Evolutionary conservation across 2,797 vertebrate species (phyloP).

Genomic region (Emys orbicularis): DNA sequence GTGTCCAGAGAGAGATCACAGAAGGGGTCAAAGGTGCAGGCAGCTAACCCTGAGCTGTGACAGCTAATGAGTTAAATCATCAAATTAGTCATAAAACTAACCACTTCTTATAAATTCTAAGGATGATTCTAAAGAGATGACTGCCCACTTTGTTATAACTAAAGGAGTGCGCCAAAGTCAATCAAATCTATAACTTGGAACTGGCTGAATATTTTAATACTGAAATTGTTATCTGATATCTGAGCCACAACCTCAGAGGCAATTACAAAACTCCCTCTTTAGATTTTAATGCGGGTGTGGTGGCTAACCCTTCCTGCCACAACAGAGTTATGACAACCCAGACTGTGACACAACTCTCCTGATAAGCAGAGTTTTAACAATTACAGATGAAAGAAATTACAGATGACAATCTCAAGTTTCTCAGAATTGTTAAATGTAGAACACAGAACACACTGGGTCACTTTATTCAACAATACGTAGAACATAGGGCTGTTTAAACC

Average conservation of each 20-base stretch:
- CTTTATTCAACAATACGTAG: too few species aligned
- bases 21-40: not conserved
- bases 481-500: not conserved
- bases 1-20: not conserved
- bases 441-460: too few species aligned
- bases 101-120: not conserved
- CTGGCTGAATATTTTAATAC: not conserved
- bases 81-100: not conserved
- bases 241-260: not conserved
- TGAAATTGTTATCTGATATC: not conserved
- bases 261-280: not conserved
- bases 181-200: not conserved
- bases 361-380: not conserved
- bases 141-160: slow-evolving; percentile 2
- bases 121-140: not conserved
- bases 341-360: not conserved
- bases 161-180: not conserved
- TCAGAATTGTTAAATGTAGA: not conserved
- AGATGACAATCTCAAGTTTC: not conserved
- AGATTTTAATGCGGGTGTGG: not conserved
- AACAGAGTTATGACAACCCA: not conserved
- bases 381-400: not conserved
- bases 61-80: not conserved
- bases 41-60: not conserved
- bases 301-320: not conserved